These are phyloP conservation scores for Heterohyrax brucei DNA, from an alignment of 2,797 vertebrate genomes.

Conservation along the genomic window DNA sequence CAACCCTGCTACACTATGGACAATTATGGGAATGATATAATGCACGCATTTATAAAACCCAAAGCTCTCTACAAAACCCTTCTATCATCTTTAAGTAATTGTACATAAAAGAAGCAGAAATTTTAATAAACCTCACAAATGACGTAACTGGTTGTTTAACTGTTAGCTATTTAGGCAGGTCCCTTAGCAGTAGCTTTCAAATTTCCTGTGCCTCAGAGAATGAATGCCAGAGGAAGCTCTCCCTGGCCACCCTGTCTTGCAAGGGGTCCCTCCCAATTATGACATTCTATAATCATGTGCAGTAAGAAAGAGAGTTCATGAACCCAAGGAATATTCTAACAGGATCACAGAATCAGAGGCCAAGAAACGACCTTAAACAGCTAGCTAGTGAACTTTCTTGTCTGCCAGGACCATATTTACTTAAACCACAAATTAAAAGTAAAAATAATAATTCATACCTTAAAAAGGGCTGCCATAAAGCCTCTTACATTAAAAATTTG, in stretches of 20 bases:
- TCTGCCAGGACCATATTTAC: not conserved
- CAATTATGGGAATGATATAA: conserved; percentile 6
- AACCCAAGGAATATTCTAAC: not conserved
- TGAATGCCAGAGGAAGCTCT: not conserved
- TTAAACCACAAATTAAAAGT: conserved; percentile 57
- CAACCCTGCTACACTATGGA: not conserved
- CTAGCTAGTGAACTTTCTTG: not conserved
- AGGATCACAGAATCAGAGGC: not conserved
- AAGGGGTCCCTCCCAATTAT: not conserved
- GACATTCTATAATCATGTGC: not conserved
- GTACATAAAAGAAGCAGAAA: conserved; percentile 42
- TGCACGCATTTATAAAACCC: conserved; percentile 52
- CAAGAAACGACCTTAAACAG: not conserved
- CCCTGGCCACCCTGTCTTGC: not conserved
- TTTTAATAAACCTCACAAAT: conserved; percentile 58
- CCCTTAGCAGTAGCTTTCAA: conserved; percentile 6
- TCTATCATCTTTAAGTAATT: conserved; percentile 64
- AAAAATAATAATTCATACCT: not conserved
- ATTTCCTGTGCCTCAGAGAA: not conserved
- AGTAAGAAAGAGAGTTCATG: not conserved
- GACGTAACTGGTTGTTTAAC: conserved; percentile 25
- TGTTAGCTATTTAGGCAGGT: not conserved
- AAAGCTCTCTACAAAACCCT: conserved; percentile 43
- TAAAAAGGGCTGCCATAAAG: no score
- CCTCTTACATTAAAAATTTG: no score